Conservation (phyloP, 2,888 invertebrate genomes). For the Chloroclystis v-ata region DNA sequence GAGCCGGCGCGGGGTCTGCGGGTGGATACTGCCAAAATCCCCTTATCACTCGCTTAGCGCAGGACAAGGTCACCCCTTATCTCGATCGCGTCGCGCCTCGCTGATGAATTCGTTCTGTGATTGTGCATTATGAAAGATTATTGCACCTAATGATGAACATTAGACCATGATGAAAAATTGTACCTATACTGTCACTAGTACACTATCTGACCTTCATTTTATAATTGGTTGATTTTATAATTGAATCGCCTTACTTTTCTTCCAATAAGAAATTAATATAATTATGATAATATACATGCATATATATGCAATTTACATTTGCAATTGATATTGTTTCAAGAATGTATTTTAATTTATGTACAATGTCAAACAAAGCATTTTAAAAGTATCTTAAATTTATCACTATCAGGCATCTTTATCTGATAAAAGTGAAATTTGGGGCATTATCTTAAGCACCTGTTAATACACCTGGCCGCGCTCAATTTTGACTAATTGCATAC, state of each 20-base stretch:
- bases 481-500: slow-evolving; percentile 2
- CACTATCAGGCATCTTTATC: background rate
- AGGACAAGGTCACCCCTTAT: slow-evolving; percentile 69
- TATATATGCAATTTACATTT: background rate
- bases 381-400: background rate
- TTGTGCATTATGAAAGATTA: slow-evolving; percentile 41
- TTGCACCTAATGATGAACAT: slow-evolving; percentile 6
- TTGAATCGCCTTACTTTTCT: no score
- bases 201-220: no score
- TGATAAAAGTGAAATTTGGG: slow-evolving; percentile 1
- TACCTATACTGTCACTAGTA: background rate
- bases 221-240: no score
- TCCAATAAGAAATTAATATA: no score
- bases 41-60: slow-evolving; percentile 67
- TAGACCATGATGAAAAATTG: background rate
- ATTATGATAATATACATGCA: no score
- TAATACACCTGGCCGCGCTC: slow-evolving; percentile 9
- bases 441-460: slow-evolving; percentile 2
- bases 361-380: background rate
- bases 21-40: slow-evolving; percentile 58
- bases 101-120: slow-evolving; percentile 58
- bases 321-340: background rate
- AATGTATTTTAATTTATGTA: background rate
- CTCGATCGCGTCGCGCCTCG: slow-evolving; percentile 50
- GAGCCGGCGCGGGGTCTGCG: slow-evolving; percentile 31